Conservation (phyloP, 2,797 vertebrate genomes). For the Micropoecilia bifurca region DNA sequence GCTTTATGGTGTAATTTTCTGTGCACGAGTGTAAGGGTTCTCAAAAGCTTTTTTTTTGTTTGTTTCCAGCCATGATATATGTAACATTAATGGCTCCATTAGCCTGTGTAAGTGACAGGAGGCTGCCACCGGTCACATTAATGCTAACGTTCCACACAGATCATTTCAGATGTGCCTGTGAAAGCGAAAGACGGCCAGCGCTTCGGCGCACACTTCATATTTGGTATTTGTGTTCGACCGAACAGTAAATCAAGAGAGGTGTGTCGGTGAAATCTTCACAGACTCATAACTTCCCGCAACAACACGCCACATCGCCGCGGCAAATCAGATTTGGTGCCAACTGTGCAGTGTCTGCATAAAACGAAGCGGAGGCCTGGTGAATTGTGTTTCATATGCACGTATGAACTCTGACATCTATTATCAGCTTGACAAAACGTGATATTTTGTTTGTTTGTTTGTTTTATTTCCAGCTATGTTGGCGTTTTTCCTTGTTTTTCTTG, state of each 20-base stretch:
- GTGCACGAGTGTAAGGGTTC: background rate
- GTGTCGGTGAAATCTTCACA: background rate
- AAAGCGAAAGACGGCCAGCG: background rate
- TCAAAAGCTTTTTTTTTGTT: background rate
- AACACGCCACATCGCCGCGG: background rate
- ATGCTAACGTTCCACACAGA: background rate
- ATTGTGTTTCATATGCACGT: background rate
- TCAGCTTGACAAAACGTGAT: conserved; percentile 1
- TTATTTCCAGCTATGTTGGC: background rate
- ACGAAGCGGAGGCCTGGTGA: background rate
- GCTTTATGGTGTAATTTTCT: background rate
- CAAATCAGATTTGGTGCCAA: background rate
- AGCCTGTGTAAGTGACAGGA: conserved; percentile 4
- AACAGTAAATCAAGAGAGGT: background rate
- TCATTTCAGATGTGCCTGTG: background rate
- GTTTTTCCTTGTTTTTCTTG: background rate
- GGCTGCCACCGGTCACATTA: conserved; percentile 1
- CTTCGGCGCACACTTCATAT: background rate
- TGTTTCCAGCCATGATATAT: background rate
- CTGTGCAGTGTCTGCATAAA: background rate
- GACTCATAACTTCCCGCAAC: background rate
- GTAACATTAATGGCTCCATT: conserved; percentile 6
- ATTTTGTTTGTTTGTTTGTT: background rate
- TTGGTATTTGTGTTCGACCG: background rate
- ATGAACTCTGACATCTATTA: background rate